Evolutionary conservation across 2,797 vertebrate species (phyloP).

Genomic region (Nannoperca obscura): DNA sequence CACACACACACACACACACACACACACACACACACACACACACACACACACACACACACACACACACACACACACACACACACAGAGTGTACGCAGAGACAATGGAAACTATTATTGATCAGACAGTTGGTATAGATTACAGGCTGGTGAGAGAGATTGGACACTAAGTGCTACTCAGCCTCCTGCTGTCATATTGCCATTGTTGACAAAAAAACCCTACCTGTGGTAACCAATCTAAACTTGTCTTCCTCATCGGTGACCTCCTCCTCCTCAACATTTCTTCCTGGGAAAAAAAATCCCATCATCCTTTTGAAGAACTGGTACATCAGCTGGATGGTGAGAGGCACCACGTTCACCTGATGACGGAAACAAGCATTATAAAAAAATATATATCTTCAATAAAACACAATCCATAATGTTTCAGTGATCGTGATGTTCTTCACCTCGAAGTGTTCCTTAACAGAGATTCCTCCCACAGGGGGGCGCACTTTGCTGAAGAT

Average conservation of each 20-base stretch:
- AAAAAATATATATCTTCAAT: neutral
- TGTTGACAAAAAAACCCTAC: slow-evolving; percentile 75
- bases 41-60: neutral
- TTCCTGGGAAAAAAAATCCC: slow-evolving; percentile 98
- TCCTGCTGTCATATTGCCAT: slow-evolving; percentile 5
- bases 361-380: neutral
- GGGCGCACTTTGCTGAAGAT: slow-evolving; percentile 99
- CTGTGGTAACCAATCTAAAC: slow-evolving; percentile 96
- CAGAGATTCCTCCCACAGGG: slow-evolving; percentile 97
- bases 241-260: slow-evolving; percentile 98
- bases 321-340: slow-evolving; percentile 98
- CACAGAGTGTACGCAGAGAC: slow-evolving; percentile 50
- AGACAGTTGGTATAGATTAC: slow-evolving; percentile 37
- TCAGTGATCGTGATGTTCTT: slow-evolving; percentile 7
- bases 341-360: slow-evolving; percentile 97
- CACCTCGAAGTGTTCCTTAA: slow-evolving; percentile 99
- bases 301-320: slow-evolving; percentile 99
- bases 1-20: too few species aligned
- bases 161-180: slow-evolving; percentile 6
- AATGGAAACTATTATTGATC: slow-evolving; percentile 69
- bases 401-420: neutral
- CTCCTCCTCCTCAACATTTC: slow-evolving; percentile 97
- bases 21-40: too few species aligned
- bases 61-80: slow-evolving; percentile 22
- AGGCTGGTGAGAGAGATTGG: slow-evolving; percentile 1